Evolutionary conservation across 2,113 vertebrate genomes (phyloP).

Genomic region (Malurus alboscapulatus): DNA sequence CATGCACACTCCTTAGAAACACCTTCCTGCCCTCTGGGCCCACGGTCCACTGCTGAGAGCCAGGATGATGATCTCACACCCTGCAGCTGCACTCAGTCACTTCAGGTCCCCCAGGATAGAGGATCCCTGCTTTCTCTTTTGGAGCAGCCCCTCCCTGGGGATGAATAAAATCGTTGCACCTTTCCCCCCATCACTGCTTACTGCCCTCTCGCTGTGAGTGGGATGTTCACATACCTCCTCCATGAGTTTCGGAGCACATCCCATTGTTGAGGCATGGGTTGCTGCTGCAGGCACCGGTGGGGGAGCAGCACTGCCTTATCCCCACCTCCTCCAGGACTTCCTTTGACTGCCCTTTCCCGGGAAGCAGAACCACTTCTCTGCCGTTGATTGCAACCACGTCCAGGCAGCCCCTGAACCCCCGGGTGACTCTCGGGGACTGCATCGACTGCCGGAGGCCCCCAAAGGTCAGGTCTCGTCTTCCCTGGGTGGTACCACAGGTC

Average conservation of each 20-base stretch:
- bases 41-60: not conserved
- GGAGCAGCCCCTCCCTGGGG: not conserved
- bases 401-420: constrained; percentile 86
- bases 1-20: not conserved
- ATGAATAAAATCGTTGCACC: not conserved
- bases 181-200: not conserved
- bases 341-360: constrained; percentile 29
- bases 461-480: constrained; percentile 76
- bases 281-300: constrained; percentile 66
- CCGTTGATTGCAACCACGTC: constrained; percentile 80
- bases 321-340: constrained; percentile 76
- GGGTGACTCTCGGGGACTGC: constrained; percentile 19
- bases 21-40: not conserved
- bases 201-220: not conserved
- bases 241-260: constrained; percentile 71
- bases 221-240: constrained; percentile 76
- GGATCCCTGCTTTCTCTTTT: not conserved
- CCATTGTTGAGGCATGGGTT: constrained; percentile 84
- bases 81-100: not conserved
- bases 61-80: not conserved
- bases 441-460: constrained; percentile 62
- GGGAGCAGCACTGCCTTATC: constrained; percentile 81
- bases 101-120: not conserved
- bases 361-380: constrained; percentile 68
- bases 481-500: constrained; percentile 70